Percentiles rank a stretch among this genome's conserved stretches.
phyloP scores from a whole-genome alignment of 2,888 invertebrate genomes.

The Lithophane leautieri region DNA sequence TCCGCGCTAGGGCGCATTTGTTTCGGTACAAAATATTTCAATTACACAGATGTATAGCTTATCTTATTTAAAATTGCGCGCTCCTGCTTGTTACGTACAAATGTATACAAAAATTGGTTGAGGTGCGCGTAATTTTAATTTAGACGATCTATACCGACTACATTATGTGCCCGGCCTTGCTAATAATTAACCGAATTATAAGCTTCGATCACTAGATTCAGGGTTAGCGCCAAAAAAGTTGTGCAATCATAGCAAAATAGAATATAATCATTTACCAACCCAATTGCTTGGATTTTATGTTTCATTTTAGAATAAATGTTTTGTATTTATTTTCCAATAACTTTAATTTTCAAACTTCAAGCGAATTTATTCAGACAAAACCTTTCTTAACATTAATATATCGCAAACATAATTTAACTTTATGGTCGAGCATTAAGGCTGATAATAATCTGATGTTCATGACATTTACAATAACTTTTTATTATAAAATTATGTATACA shows the following conservation, averaged over 20 bases:
- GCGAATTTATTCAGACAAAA: background rate
- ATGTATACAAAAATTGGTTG: background rate
- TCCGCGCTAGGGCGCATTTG: background rate
- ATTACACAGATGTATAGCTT: background rate
- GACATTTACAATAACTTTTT: background rate
- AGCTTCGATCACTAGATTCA: slow-evolving; percentile 1
- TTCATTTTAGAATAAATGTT: background rate
- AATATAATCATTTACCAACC: background rate
- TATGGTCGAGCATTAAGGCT: background rate
- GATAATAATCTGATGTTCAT: background rate
- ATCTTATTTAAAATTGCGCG: background rate
- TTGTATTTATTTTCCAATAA: background rate
- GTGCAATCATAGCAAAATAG: background rate
- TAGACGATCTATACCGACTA: background rate
- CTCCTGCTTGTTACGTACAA: background rate
- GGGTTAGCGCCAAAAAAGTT: background rate
- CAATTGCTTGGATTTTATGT: background rate
- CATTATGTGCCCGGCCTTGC: background rate
- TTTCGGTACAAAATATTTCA: background rate
- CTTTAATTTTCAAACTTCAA: background rate
- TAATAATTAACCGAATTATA: background rate
- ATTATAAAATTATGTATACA: no score
- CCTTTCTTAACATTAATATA: background rate
- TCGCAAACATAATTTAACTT: background rate
- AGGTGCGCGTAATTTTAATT: slow-evolving; percentile 1